Conservation (phyloP, 2,888 invertebrate species). For the Chrysina gloriosa region DNA sequence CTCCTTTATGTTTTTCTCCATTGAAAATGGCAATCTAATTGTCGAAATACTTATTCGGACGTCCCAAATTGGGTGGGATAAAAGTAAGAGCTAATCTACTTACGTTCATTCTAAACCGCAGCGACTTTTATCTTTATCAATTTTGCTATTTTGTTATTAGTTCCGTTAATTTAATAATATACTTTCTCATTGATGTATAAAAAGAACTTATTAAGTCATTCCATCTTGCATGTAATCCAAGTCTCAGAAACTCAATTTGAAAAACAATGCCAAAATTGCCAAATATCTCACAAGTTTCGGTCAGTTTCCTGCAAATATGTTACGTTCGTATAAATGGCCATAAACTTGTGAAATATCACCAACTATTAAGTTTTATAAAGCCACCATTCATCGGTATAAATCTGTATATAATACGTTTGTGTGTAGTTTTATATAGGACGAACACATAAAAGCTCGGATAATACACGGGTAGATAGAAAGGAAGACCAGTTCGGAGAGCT, state of each 20-base stretch:
- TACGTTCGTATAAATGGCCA: conserved; percentile 5
- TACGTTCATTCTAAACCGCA: too few relatives aligned
- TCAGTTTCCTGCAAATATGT: conserved; percentile 1
- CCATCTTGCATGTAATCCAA: too few relatives aligned
- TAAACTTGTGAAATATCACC: conserved; percentile 27
- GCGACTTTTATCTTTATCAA: too few relatives aligned
- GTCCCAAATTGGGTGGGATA: too few relatives aligned
- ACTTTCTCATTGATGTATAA: too few relatives aligned
- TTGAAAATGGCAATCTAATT: too few relatives aligned
- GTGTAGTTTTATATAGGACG: background rate
- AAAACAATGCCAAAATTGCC: too few relatives aligned
- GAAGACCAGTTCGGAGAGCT: conserved; percentile 17
- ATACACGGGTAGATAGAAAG: conserved; percentile 2
- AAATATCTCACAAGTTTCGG: background rate
- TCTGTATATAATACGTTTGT: conserved; percentile 15
- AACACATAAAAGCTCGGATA: background rate
- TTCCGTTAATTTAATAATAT: too few relatives aligned
- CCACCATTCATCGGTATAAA: conserved; percentile 18
- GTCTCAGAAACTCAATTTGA: too few relatives aligned
- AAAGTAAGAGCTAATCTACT: too few relatives aligned
- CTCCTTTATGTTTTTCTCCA: background rate
- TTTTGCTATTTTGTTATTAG: too few relatives aligned
- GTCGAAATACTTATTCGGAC: background rate
- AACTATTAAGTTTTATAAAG: conserved; percentile 26
- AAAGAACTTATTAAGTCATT: too few relatives aligned